phyloP scores from a whole-genome alignment of 37 sponge, comb jelly and placozoan species.

The Haliclona indistincta region DNA sequence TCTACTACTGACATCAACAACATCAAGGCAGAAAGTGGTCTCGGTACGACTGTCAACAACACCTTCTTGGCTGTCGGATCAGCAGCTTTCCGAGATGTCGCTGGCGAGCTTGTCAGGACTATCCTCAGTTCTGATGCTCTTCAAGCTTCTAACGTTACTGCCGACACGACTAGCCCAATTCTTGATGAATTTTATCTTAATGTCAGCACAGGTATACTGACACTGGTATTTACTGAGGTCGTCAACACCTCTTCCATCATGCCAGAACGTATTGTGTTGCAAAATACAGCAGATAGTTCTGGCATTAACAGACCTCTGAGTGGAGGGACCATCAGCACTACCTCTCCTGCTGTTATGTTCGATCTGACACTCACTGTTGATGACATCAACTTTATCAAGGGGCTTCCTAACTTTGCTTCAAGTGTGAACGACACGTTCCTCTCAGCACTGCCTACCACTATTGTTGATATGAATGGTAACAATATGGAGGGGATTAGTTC shows the following conservation, averaged over 20 bases:
- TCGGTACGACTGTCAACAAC: slow-evolving; percentile 56
- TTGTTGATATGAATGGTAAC: slow-evolving; percentile 70
- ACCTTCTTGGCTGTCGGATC: slow-evolving; percentile 70
- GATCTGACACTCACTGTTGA: slow-evolving; percentile 42
- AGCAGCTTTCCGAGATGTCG: slow-evolving; percentile 56
- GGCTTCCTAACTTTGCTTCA: slow-evolving; percentile 64
- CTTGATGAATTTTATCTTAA: slow-evolving; percentile 64
- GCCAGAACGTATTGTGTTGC: slow-evolving; percentile 48
- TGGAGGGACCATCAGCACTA: slow-evolving; percentile 52
- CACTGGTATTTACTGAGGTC: slow-evolving; percentile 70
- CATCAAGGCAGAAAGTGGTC: slow-evolving; percentile 55
- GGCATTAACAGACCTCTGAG: slow-evolving; percentile 12
- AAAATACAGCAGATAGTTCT: slow-evolving; percentile 26
- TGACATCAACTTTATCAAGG: slow-evolving; percentile 82
- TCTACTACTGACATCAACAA: slow-evolving; percentile 42
- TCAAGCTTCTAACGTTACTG: slow-evolving; percentile 36
- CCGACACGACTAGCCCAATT: slow-evolving; percentile 55
- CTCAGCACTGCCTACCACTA: slow-evolving; percentile 20
- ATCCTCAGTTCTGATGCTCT: slow-evolving; percentile 53
- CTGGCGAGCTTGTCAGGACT: slow-evolving; percentile 40
- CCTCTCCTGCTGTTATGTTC: slow-evolving; percentile 48
- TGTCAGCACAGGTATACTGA: slow-evolving; percentile 65
- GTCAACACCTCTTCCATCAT: slow-evolving; percentile 65
- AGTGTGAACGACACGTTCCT: slow-evolving; percentile 60
- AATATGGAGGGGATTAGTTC: slow-evolving; percentile 31